Percentiles rank a stretch among this genome's conserved stretches.
Evolutionary conservation across 2,888 invertebrate genomes (phyloP).

Genomic region (Neria commutata): DNA sequence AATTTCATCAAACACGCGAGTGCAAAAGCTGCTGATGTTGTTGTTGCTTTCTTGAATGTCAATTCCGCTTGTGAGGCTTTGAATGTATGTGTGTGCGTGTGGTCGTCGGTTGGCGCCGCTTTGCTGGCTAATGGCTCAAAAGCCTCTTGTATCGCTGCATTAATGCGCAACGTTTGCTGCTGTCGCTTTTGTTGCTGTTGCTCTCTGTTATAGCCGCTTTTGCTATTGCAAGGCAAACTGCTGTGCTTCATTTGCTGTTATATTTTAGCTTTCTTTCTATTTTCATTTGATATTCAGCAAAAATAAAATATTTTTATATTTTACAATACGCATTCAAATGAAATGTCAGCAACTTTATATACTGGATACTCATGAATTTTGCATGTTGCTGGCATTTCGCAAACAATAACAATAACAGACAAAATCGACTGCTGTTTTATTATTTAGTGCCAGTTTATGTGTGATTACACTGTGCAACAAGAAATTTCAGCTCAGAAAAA

Average conservation of each 20-base stretch:
- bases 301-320: background rate
- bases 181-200: background rate
- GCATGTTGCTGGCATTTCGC: no score
- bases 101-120: conserved; percentile 5
- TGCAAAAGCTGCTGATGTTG: background rate
- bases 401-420: no score
- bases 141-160: background rate
- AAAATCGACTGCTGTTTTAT: no score
- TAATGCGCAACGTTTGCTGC: background rate
- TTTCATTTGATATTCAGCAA: background rate
- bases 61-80: background rate
- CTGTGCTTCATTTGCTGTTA: background rate
- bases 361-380: no score
- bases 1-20: conserved; percentile 9
- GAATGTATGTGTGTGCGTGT: background rate
- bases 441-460: no score
- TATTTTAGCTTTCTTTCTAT: no score
- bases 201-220: background rate
- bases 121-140: conserved; percentile 15
- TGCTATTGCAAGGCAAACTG: background rate
- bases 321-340: no score
- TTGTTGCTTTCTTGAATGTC: background rate
- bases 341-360: no score
- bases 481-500: no score
- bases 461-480: no score